Conservation (phyloP, 2,113 vertebrate genomes). For the Peromyscus californicus region DNA sequence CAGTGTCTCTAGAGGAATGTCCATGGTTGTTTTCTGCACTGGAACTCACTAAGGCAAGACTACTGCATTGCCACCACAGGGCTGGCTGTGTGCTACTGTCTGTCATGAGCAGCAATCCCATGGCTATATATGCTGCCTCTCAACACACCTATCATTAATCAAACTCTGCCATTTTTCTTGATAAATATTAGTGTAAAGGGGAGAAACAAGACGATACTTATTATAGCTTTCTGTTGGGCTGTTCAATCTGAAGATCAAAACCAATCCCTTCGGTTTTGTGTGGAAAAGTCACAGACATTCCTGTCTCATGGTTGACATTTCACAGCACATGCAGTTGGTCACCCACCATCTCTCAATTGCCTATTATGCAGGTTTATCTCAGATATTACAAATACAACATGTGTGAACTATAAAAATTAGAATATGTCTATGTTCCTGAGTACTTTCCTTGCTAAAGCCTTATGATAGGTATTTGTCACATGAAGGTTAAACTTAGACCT, state of each 20-base stretch:
- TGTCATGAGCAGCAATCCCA: neutral
- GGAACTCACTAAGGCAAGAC: neutral
- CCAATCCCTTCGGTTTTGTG: neutral
- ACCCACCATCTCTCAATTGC: neutral
- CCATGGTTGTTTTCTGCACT: neutral
- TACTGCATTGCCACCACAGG: neutral
- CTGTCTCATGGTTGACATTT: neutral
- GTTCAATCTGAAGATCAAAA: neutral
- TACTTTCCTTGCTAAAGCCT: slow-evolving; percentile 23
- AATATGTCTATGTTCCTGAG: neutral
- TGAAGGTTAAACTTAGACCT: neutral
- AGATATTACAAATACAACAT: neutral
- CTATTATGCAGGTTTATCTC: neutral
- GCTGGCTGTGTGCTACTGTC: neutral
- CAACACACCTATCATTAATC: neutral
- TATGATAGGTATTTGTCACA: slow-evolving; percentile 25
- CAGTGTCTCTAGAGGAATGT: neutral
- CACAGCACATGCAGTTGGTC: neutral
- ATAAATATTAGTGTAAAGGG: neutral
- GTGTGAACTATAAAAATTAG: neutral
- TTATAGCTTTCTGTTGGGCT: neutral
- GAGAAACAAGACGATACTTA: neutral
- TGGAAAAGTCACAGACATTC: neutral
- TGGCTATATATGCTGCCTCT: neutral
- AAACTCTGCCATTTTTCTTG: neutral